A percentile compares a stretch with the other conserved stretches of the same genome.
Conservation (phyloP, 2,797 vertebrate genomes). For the Phyllotis vaccarum region DNA sequence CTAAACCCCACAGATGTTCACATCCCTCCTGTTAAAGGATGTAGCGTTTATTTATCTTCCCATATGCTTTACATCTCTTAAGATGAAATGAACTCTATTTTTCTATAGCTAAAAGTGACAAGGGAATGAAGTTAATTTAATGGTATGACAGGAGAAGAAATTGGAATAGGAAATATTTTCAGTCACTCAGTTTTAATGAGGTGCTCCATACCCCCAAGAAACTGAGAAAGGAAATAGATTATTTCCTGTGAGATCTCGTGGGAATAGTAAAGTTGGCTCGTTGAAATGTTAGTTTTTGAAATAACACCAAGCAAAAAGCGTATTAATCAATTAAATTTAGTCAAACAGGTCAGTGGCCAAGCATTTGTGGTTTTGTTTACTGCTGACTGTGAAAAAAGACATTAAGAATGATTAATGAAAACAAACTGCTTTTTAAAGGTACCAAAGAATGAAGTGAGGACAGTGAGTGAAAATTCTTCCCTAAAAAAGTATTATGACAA, state of each 20-base stretch:
- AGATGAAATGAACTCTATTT: not conserved
- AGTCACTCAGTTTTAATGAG: not conserved
- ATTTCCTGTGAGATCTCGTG: not conserved
- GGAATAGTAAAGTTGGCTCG: not conserved
- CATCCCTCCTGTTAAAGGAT: not conserved
- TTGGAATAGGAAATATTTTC: not conserved
- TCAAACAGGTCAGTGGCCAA: not conserved
- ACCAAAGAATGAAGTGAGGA: not conserved
- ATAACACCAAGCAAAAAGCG: not conserved
- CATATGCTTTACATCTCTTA: not conserved
- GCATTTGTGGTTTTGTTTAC: not conserved
- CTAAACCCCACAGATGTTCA: not conserved
- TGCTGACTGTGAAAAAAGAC: not conserved
- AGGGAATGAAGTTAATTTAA: not conserved
- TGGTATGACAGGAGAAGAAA: not conserved
- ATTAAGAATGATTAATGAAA: not conserved
- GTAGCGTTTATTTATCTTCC: not conserved
- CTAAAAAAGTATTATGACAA: not conserved
- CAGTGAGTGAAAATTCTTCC: not conserved
- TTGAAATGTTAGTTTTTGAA: not conserved
- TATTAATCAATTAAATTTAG: not conserved
- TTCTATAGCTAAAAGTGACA: not conserved
- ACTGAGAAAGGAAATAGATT: not conserved
- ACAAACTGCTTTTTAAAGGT: not conserved
- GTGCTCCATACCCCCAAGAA: not conserved